Conservation (phyloP, 2,113 vertebrate genomes). For the Mastomys coucha region DNA sequence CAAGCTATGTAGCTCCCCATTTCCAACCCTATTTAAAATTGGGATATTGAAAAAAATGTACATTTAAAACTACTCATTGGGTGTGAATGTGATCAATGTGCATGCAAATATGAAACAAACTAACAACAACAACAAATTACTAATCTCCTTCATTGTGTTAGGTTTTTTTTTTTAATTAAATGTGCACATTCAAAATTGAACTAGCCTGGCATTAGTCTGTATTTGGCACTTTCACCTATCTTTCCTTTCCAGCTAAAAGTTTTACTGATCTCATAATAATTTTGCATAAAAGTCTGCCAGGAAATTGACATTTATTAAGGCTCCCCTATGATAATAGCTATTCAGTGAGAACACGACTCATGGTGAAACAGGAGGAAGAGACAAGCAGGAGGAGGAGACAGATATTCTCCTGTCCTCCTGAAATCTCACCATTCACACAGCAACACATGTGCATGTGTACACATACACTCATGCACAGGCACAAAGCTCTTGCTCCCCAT, state of each 20-base stretch:
- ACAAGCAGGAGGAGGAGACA: not conserved
- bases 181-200: not conserved
- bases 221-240: not conserved
- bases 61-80: slow-evolving; percentile 40
- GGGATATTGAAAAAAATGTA: slow-evolving; percentile 44
- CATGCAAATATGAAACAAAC: not conserved
- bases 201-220: not conserved
- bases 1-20: not conserved
- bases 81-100: not conserved
- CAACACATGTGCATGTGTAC: fast-evolving
- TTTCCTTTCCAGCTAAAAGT: slow-evolving; percentile 1
- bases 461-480: fast-evolving
- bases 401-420: not conserved
- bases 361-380: not conserved
- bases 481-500: not conserved
- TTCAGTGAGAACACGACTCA: not conserved
- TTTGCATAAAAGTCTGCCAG: not conserved
- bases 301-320: slow-evolving; percentile 31
- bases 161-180: not conserved
- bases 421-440: not conserved
- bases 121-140: not conserved
- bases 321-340: not conserved
- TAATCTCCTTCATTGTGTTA: not conserved
- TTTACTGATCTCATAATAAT: not conserved
- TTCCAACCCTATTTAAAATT: slow-evolving; percentile 38